Evolutionary conservation across 2,113 vertebrate genomes (phyloP).

Genomic region (Benitochromis conjunctus): DNA sequence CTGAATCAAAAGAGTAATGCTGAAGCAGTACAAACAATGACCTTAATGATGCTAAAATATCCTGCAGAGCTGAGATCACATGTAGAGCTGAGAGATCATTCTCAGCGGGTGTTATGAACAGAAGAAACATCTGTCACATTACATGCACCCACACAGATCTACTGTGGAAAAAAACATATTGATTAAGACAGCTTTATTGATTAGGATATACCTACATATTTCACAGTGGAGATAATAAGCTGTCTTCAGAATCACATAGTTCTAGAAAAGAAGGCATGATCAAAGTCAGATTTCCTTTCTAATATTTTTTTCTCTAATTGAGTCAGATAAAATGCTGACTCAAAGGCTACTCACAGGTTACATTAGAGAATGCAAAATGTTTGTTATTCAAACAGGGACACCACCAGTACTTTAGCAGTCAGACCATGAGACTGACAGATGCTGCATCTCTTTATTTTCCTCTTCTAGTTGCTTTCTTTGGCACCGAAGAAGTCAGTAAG

Average conservation of each 20-base stretch:
- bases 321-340: background rate
- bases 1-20: background rate
- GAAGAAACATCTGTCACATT: background rate
- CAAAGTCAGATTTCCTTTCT: background rate
- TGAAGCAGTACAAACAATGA: background rate
- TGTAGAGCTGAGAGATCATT: background rate
- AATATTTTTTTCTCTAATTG: background rate
- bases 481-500: conserved; percentile 22
- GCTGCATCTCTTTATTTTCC: background rate
- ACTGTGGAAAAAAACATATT: background rate
- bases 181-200: background rate
- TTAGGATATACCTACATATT: background rate
- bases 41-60: background rate
- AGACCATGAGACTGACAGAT: conserved; percentile 20
- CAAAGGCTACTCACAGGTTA: background rate
- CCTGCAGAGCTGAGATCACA: background rate
- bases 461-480: conserved; percentile 8
- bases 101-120: background rate
- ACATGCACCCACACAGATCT: background rate
- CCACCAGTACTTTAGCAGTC: background rate
- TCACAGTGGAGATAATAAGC: background rate
- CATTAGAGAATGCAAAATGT: background rate
- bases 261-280: background rate
- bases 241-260: background rate
- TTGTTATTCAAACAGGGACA: background rate